Base-by-base conservation (phyloP, 2,113 vertebrate species). In the Pelobates fuscus region DNA sequence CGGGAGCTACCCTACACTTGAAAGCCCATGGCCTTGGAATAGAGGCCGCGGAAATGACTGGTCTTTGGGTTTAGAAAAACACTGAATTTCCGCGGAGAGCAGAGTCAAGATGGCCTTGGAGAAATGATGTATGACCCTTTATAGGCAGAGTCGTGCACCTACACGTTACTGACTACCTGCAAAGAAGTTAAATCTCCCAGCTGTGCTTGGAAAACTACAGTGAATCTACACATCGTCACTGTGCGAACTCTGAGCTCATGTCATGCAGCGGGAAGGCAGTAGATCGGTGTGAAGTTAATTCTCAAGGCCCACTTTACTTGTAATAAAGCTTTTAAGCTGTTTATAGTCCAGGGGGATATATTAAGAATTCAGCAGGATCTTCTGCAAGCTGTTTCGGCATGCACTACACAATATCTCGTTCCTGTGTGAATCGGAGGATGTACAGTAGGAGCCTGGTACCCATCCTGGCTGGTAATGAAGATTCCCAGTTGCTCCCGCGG, bases 271-370 rank as follows among this genome's bases (percentile, higher is more conserved):
- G 59, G 57, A 60, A 49, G 44, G 2, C 44, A 14, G 52, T 59
- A 63, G 59, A 44, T 26, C 32, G 44, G 59, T 72, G 60, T 54
- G 70, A 72, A 23, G n/a, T 62, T 63, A 26, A 30, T 59, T 72
- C 71, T 20, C 49, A 63, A 46, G 70, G 63, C 59, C 27, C 60
- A 7, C 59, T 73, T 52, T 59, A 20, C 61, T 14, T 74, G 71
- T 80, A 79, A 80, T 81, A 77, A 84, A 77, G 71, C 79, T 67
- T 59, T 82, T 74, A 84, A 80, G 25, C 76, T 2, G 3, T 77
- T 81, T 80, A 52, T 58, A 70, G 74, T 77, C 82, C 76, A 62
- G 2, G 37, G 81, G 81, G 81, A 43, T 60, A 25, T 63, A 60
- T 81, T 37, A 78, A 61, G 73, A 62, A 54, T 79, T 80, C 67